Conservation (phyloP, 2,797 vertebrate genomes). For the Sarcoramphus papa region DNA sequence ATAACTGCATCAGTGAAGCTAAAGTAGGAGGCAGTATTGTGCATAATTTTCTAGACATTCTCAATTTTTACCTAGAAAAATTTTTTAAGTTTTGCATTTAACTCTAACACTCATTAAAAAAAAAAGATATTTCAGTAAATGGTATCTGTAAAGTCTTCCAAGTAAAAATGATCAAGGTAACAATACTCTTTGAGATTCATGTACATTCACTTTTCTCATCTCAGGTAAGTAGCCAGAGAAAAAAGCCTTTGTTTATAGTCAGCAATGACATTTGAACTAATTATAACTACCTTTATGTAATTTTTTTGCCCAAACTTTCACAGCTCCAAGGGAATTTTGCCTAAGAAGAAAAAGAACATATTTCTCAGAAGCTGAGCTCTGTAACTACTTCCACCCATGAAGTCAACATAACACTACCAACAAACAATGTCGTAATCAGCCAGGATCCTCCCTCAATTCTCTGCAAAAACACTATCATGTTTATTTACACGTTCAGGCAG, state of each 20-base stretch:
- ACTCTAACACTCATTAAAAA: rapidly evolving
- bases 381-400: neutral
- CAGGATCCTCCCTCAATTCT: neutral
- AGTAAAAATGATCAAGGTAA: neutral
- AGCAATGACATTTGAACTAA: neutral
- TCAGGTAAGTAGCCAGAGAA: neutral
- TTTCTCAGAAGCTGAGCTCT: neutral
- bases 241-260: neutral
- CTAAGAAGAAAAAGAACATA: neutral
- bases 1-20: neutral
- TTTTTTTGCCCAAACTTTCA: neutral
- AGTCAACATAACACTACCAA: neutral
- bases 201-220: neutral
- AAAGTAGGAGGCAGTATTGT: neutral
- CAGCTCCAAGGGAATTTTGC: neutral
- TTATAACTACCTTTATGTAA: neutral
- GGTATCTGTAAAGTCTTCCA: neutral
- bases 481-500: neutral
- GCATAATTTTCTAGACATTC: neutral
- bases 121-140: neutral
- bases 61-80: neutral
- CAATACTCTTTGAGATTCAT: neutral
- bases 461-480: neutral
- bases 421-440: neutral
- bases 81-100: neutral